phyloP scores from a whole-genome alignment of 1,140 invertebrate genomes.

The Drosophila erecta region DNA sequence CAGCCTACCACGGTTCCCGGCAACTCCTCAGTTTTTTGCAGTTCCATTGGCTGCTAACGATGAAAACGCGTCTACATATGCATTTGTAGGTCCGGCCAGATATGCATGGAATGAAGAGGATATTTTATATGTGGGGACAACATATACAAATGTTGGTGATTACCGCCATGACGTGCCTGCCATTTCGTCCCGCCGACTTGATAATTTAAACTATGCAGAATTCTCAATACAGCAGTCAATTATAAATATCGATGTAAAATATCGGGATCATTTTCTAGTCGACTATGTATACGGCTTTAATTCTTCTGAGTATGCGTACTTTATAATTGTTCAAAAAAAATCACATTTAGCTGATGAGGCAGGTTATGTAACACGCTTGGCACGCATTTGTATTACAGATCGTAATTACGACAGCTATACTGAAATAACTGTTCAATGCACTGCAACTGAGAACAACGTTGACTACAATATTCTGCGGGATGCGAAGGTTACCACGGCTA shows the following conservation, averaged over 20 bases:
- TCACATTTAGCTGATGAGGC: conserved; percentile 94
- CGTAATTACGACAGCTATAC: conserved; percentile 97
- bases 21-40: conserved; percentile 89
- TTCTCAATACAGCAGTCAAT: conserved; percentile 94
- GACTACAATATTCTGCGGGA: conserved; percentile 96
- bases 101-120: conserved; percentile 91
- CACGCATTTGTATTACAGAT: conserved; percentile 96
- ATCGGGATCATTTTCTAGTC: conserved; percentile 96
- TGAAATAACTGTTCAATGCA: conserved; percentile 96
- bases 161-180: conserved; percentile 97
- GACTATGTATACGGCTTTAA: conserved; percentile 98
- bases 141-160: conserved; percentile 96
- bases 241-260: conserved; percentile 96
- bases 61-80: conserved; percentile 95
- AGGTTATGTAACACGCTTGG: conserved; percentile 95
- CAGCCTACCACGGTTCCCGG: conserved; percentile 92
- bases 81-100: conserved; percentile 96
- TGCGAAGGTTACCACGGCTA: conserved; percentile 93
- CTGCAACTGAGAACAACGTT: conserved; percentile 83
- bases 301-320: conserved; percentile 97
- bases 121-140: conserved; percentile 97
- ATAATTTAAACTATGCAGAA: conserved; percentile 92
- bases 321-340: conserved; percentile 96
- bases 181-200: conserved; percentile 93
- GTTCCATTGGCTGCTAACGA: conserved; percentile 95